These are phyloP conservation scores for Camponotus vicinus DNA, from an alignment of 1,140 invertebrate genomes.

Conservation along the genomic window DNA sequence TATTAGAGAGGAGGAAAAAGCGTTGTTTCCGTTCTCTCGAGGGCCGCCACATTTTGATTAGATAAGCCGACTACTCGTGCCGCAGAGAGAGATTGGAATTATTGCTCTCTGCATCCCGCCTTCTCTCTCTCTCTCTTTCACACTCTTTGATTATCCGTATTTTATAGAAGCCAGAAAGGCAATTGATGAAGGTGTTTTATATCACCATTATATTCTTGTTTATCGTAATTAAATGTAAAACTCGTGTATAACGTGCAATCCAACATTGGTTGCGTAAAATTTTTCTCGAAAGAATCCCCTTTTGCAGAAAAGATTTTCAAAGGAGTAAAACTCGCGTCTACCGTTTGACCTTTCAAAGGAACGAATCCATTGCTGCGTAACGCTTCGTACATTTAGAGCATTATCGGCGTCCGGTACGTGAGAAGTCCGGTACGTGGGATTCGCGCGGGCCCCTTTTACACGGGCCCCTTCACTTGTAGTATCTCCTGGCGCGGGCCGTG, in stretches of 20 bases:
- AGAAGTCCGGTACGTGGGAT: conserved; percentile 76
- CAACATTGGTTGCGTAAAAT: neutral
- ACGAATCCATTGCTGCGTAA: conserved; percentile 40
- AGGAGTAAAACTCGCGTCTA: neutral
- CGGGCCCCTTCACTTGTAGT: conserved; percentile 62
- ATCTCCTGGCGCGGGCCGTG: conserved; percentile 62
- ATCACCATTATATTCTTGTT: conserved; percentile 67
- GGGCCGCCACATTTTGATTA: conserved; percentile 79
- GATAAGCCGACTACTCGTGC: conserved; percentile 78
- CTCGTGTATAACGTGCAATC: neutral
- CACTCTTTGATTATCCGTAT: conserved; percentile 45
- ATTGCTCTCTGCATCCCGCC: conserved; percentile 55
- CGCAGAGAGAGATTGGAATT: conserved; percentile 76
- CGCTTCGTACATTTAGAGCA: conserved; percentile 71
- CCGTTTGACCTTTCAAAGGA: conserved; percentile 27
- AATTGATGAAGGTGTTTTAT: conserved; percentile 72
- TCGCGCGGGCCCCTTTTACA: conserved; percentile 51
- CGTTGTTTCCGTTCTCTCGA: conserved; percentile 79
- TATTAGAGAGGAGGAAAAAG: conserved; percentile 80
- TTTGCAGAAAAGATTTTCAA: neutral
- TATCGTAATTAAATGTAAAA: conserved; percentile 65
- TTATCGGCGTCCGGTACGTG: conserved; percentile 79
- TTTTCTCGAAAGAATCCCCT: neutral
- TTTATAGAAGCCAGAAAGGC: conserved; percentile 55
- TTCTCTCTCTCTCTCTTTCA: conserved; percentile 13